Evolutionary conservation across 1,140 invertebrate species (phyloP), one percentile per base, ranked within the genome.

Genomic region (Paraescarpia echinospica): DNA sequence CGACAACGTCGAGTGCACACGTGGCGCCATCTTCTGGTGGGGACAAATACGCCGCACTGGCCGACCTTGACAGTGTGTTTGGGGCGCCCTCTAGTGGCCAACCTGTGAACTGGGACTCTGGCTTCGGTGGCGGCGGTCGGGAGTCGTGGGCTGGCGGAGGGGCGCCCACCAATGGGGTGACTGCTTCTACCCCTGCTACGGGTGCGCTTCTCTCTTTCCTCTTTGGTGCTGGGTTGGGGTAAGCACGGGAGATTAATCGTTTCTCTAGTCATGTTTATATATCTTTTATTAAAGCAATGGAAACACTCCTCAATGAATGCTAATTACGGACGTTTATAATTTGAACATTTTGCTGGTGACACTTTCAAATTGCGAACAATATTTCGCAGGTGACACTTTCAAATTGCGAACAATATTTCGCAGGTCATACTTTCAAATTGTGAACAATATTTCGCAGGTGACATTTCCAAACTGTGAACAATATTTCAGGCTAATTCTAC

Each of bases 31-130:
- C 92, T 34, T 89, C 51, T 34, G 33, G 92, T 59, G 92, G 93
- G 77, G 94, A 95, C 92, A 94, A 94, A 89, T 95, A 95, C 90
- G 94, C 95, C 35, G 94, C 94, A 0, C 93, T 95, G 35, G 94
- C 94, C n/a, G 94, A 95, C 90, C 93, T 95, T 0, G 94, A 94
- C 93, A 94, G 93, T 90, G 92, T 93, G 34, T 94, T 94, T 92
- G 91, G 92, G 14, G 92, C 92, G n/a, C 89, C 89, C 34, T 41
- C 89, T 35, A 90, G 35, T 35, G 41, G 33, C 18, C 27, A 1
- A 33, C 89, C 92, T 34, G 92, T 90, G 35, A n/a, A 35, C 34
- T 91, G 89, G 92, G 92, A 92, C 33, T 35, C 89, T 18, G n/a
- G 89, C 33, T 90, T 90, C 89, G 89, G 89, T 90, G 89, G 89